phyloP scores from a whole-genome alignment of 2,888 invertebrate species.

The Suillia variegata region DNA sequence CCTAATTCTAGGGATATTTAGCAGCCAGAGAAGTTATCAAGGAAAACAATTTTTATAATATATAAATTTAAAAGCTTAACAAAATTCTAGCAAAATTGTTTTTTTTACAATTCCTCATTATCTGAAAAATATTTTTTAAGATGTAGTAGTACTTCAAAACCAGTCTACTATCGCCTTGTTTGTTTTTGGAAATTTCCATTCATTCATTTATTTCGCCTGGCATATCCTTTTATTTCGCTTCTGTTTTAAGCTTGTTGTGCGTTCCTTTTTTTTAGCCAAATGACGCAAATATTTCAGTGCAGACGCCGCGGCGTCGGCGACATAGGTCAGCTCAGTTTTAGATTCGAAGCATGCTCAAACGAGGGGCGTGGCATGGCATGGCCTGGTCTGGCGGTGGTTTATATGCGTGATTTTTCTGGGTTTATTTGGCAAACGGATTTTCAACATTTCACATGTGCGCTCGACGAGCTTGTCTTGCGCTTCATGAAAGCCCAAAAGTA shows the following conservation, averaged over 20 bases:
- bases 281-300: constrained; percentile 1
- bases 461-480: background rate
- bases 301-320: background rate
- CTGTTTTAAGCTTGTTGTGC: background rate
- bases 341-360: too few relatives aligned
- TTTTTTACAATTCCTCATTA: too few relatives aligned
- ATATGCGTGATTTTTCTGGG: background rate
- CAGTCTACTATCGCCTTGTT: background rate
- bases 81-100: too few relatives aligned
- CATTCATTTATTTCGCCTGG: constrained; percentile 1
- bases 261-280: background rate
- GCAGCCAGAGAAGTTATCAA: too few relatives aligned
- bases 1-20: too few relatives aligned
- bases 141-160: too few relatives aligned
- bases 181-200: background rate
- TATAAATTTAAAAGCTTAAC: too few relatives aligned
- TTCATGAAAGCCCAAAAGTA: background rate
- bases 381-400: background rate
- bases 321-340: background rate
- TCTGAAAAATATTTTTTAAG: too few relatives aligned
- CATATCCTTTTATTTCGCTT: background rate
- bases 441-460: background rate
- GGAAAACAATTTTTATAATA: too few relatives aligned
- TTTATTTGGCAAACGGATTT: background rate
- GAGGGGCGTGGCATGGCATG: too few relatives aligned